A percentile compares a stretch with the other conserved stretches of the same genome.
phyloP scores from a whole-genome alignment of 2,797 vertebrate species.

The Rhynchonycteris naso region DNA sequence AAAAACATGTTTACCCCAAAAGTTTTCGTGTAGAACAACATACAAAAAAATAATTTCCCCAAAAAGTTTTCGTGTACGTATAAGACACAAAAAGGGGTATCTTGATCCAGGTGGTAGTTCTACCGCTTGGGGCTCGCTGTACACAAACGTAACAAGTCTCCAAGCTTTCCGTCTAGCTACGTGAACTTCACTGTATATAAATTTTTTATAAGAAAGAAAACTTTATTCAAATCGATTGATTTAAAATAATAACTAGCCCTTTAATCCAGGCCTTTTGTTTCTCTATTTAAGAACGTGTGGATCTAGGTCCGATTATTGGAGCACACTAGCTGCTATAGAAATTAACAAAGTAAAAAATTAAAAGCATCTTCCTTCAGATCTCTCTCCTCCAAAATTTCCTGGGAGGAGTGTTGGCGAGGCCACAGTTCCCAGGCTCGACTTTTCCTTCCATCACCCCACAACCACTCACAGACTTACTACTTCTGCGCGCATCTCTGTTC shows the following conservation, averaged over 20 bases:
- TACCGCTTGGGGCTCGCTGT: too few species aligned
- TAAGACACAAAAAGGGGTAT: rapidly evolving
- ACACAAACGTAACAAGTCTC: neutral
- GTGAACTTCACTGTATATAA: neutral
- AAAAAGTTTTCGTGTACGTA: neutral
- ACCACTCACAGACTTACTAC: rapidly evolving
- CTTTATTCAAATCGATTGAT: neutral
- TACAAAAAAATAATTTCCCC: too few species aligned
- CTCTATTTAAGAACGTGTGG: neutral
- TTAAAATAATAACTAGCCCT: neutral
- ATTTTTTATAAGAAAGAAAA: neutral
- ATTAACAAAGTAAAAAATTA: slow-evolving; percentile 53
- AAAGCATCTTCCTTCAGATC: neutral
- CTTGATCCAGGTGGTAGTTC: rapidly evolving
- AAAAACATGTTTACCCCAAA: neutral
- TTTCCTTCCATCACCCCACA: neutral
- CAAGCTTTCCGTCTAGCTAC: neutral
- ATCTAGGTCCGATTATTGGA: neutral
- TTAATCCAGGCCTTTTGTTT: neutral
- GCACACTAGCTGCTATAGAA: neutral
- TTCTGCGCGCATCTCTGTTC: rapidly evolving
- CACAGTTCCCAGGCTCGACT: neutral
- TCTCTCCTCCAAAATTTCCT: neutral
- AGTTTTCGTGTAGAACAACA: neutral
- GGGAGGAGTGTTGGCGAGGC: neutral